Percentiles rank a stretch among this genome's conserved stretches.
These are phyloP conservation scores for Panagrolaimus sp. DNA, from an alignment of 1,140 invertebrate genomes.

Conservation along the genomic window DNA sequence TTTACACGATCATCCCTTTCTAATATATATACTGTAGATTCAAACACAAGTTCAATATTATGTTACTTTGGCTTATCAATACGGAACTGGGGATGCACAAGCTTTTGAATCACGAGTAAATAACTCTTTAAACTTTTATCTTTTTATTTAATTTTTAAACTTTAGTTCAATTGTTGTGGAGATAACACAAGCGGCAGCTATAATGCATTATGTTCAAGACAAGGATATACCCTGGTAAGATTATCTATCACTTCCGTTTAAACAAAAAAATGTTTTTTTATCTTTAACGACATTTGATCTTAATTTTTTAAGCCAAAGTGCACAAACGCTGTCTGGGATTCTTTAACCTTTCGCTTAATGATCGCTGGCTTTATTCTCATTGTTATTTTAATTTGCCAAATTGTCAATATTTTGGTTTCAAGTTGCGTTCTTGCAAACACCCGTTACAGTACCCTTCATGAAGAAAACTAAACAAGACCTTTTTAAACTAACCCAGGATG, in stretches of 20 bases:
- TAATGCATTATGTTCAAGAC: neutral
- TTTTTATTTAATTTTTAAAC: neutral
- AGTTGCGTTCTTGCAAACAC: constrained; percentile 20
- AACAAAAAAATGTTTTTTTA: too few relatives aligned
- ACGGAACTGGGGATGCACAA: constrained; percentile 26
- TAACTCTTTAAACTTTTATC: neutral
- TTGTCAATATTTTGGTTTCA: constrained; percentile 1
- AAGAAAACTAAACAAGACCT: neutral
- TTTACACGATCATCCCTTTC: neutral
- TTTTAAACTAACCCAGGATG: too few relatives aligned
- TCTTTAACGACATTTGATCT: too few relatives aligned
- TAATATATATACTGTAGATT: constrained; percentile 28
- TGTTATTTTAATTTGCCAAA: constrained; percentile 16
- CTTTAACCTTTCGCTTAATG: constrained; percentile 19
- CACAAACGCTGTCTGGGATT: constrained; percentile 22
- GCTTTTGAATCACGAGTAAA: constrained; percentile 20
- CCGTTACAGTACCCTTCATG: constrained; percentile 19
- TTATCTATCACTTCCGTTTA: too few relatives aligned
- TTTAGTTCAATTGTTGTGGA: constrained; percentile 15
- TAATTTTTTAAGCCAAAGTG: constrained; percentile 18
- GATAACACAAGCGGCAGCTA: neutral
- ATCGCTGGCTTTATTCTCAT: constrained; percentile 23
- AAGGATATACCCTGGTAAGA: too few relatives aligned
- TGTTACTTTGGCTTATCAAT: constrained; percentile 25
- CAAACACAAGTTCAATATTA: constrained; percentile 22